These are phyloP conservation scores for Eptesicus fuscus DNA, from an alignment of 2,113 vertebrate genomes.

Conservation along the genomic window DNA sequence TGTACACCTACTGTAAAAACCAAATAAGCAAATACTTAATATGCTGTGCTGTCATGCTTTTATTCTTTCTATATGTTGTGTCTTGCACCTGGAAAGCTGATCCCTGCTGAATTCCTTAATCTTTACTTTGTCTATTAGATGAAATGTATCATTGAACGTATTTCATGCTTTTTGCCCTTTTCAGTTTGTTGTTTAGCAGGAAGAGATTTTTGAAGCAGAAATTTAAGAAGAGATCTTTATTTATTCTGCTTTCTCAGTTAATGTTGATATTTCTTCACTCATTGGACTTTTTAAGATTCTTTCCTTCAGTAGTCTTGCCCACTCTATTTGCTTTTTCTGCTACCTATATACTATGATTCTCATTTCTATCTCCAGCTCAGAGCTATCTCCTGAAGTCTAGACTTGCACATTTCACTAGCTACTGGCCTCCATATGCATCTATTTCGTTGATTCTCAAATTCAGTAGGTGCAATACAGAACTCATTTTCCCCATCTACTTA, in stretches of 20 bases:
- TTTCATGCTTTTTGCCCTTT: not conserved
- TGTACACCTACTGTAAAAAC: not conserved
- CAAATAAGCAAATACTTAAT: not conserved
- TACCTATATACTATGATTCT: not conserved
- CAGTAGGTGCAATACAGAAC: not conserved
- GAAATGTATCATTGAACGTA: not conserved
- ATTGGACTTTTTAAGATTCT: not conserved
- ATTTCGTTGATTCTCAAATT: not conserved
- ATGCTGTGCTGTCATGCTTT: not conserved
- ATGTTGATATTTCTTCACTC: not conserved
- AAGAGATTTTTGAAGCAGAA: conserved; percentile 15
- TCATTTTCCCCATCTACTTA: not conserved
- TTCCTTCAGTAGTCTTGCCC: not conserved
- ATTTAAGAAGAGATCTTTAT: conserved; percentile 15
- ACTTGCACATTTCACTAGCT: not conserved
- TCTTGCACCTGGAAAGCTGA: not conserved
- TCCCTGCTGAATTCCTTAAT: not conserved
- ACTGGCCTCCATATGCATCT: not conserved
- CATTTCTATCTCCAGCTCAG: not conserved
- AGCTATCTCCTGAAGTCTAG: not conserved
- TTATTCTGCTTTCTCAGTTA: conserved; percentile 32
- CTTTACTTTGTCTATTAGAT: not conserved
- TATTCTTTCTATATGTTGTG: not conserved
- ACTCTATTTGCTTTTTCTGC: not conserved
- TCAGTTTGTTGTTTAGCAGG: not conserved